Evolutionary conservation across 53 echinoderm and acorn worm species (phyloP), one percentile per base, ranked within the genome.

Genomic region (Patiria pectinifera): DNA sequence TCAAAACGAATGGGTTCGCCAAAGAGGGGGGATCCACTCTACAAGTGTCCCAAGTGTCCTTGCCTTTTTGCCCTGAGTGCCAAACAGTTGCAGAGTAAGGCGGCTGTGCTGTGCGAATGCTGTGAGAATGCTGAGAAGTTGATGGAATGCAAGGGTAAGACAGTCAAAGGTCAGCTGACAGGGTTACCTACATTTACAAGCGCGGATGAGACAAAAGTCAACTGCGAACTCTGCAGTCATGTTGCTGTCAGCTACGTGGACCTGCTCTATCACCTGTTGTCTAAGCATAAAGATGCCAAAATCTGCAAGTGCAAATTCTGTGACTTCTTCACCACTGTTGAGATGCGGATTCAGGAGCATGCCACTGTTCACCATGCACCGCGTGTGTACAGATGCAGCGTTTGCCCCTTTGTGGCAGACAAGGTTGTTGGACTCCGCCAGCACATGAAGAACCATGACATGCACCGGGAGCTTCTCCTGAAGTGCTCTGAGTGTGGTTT

Each of bases 401-500:
- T 91, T 66, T 98, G 99, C 80, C 92, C 91, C 13, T 93, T 91
- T 59, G 71, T 81, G 21, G 91, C 94, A 11, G 70, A 69, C 21
- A 93, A 95, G 46, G 89, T 98, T 58, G 61, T 79, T 15, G 76
- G 76, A 59, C 93, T 98, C 78, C 95, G 96, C 78, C 60, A 46
- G 8, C 99, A 98, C 78, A 85, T 98, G 47, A 94, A 96, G 69
- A 76, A 69, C 5, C 97, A 96, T 83, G 93, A 98, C 76, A 87
- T 94, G 91, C 85, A 86, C 49, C 92, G 91, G 62, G 94, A 95
- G 66, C 80, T 98, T 14, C 83, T 98, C 45, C 46, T 98, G 71
- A 98, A 97, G 80, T 98, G 99, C 61, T 98, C 99, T 6, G 96
- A 94, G 48, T 98, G 99, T 93, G 99, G 99, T 10, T 98, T 92